Evolutionary conservation across 2,888 invertebrate genomes (phyloP).

Genomic region (Sipha maydis): DNA sequence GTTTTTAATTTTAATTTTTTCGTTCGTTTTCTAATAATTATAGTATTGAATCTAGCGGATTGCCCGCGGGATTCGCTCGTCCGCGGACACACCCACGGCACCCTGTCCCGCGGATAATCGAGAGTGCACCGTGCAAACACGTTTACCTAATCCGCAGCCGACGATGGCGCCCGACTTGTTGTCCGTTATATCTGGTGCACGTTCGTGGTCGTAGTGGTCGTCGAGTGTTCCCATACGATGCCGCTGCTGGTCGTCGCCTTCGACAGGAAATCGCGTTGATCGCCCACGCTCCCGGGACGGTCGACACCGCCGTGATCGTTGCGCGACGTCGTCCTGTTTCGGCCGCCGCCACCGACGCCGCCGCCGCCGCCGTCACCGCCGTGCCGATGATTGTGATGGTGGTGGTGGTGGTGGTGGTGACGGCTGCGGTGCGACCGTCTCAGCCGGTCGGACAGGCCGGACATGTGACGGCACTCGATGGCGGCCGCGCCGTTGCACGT

Average conservation of each 20-base stretch:
- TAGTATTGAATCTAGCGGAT: no score
- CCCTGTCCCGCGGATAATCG: no score
- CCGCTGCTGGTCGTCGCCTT: slow-evolving; percentile 7
- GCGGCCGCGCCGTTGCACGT: slow-evolving; percentile 76
- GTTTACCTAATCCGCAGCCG: no score
- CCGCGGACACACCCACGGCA: no score
- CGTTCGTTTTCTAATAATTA: no score
- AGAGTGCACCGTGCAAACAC: no score
- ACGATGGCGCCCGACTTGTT: no score
- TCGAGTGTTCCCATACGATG: slow-evolving; percentile 36
- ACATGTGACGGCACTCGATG: slow-evolving; percentile 30
- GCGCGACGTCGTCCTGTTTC: background rate
- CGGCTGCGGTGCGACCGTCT: background rate
- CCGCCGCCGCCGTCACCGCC: background rate
- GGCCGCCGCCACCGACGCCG: no score
- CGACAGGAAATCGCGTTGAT: background rate
- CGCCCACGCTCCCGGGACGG: background rate
- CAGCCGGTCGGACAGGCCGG: background rate
- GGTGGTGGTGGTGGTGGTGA: background rate
- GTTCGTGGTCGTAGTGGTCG: slow-evolving; percentile 15
- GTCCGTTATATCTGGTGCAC: background rate
- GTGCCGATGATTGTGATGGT: background rate
- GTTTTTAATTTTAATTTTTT: no score
- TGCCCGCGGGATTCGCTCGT: no score
- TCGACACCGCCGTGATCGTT: background rate